Evolutionary conservation across 2,888 invertebrate species (phyloP).

Genomic region (Xanthia icteritia): DNA sequence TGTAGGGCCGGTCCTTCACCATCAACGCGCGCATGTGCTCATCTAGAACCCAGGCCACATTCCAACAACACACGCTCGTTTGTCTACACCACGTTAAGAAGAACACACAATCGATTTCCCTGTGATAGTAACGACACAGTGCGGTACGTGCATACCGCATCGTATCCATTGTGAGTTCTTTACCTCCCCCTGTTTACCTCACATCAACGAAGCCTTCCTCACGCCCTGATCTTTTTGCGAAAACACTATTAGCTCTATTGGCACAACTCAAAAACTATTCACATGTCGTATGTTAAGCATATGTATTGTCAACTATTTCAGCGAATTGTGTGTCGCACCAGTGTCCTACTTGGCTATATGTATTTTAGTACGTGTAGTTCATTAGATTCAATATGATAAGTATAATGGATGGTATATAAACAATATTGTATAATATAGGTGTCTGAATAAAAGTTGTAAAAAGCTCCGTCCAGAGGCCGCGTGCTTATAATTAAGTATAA

Average conservation of each 20-base stretch:
- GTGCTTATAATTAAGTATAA: constrained; percentile 65
- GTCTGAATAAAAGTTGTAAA: constrained; percentile 71
- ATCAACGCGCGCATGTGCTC: constrained; percentile 90
- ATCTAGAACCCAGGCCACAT: constrained; percentile 88
- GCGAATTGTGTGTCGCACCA: constrained; percentile 83
- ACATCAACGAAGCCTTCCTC: constrained; percentile 84
- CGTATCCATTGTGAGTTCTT: constrained; percentile 79
- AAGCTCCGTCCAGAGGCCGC: constrained; percentile 79
- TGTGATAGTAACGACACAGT: constrained; percentile 28
- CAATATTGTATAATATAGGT: constrained; percentile 71
- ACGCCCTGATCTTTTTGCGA: constrained; percentile 86
- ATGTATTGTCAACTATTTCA: constrained; percentile 81
- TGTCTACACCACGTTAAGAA: constrained; percentile 66
- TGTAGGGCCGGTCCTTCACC: constrained; percentile 91
- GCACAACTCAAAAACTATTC: constrained; percentile 90
- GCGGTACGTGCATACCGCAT: constrained; percentile 39
- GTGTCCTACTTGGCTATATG: constrained; percentile 76
- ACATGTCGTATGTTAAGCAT: constrained; percentile 79
- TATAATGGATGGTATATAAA: constrained; percentile 65
- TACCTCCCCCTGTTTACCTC: constrained; percentile 90
- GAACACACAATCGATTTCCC: constrained; percentile 79
- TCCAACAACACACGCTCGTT: constrained; percentile 79
- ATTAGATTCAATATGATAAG: constrained; percentile 68
- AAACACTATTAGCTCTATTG: constrained; percentile 72
- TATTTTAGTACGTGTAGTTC: constrained; percentile 66